Base-by-base conservation (phyloP, 2,113 vertebrate genomes). In the Ceyx margarethae region DNA sequence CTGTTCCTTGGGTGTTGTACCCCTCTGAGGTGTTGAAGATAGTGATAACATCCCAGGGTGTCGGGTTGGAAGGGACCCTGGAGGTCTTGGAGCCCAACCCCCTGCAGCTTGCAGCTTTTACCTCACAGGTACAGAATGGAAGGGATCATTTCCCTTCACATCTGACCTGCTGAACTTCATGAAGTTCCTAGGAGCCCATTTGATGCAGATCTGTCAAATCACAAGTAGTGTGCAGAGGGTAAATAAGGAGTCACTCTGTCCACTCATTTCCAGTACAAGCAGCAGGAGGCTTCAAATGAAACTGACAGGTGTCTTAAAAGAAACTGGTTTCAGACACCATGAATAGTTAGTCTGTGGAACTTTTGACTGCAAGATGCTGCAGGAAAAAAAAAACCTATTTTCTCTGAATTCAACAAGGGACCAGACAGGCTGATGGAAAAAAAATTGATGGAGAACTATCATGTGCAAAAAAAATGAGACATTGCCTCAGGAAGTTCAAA, bases 271-370 rank as follows among this genome's bases (percentile, higher is more conserved):
- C 81, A 37, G 17, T 62, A 67, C 22, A 50, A 76, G 56, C 80
- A 90, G 31, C 56, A 37, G 37, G 4, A 5, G 23, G 46, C 57
- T 90, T 94, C 35, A 88, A 31, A 58, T 93, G 93, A 96, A 94
- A 93, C 87, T 65, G 76, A 16, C 93, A 91, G 87, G 42, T 95
- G 94, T 69, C 66, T 2, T 2, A 1, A 77, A 75, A 26, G 3
- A 75, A 87, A 57, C 81, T 29, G 40, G n/a, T 50, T 85, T 5
- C 28, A 48, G 29, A 42, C 21, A 50, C 40, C n/a, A 13, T 11
- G 37, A 28, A 10, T n/a, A 35, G 40, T 82, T 73, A 25, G n/a
- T 28, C 48, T 89, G 64, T 85, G 54, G 45, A 57, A 37, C 62
- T 76, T 81, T 21, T 72, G 73, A 31, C 60, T 82, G 79, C 46